Base-by-base conservation (phyloP, 2,888 invertebrate genomes). In the Acanthoscelides obtectus region DNA sequence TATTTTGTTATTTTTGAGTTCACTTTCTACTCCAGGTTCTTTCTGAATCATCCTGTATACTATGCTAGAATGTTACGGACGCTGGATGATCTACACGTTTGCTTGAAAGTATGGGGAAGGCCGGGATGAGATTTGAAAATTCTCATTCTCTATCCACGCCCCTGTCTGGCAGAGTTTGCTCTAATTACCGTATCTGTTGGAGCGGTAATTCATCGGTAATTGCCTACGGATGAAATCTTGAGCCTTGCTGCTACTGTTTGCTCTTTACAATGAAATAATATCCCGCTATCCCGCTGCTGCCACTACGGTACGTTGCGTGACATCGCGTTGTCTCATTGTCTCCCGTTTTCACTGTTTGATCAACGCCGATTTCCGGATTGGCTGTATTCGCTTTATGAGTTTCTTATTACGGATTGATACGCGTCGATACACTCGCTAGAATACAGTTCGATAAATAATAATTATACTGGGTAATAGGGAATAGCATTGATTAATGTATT, bases 141-240 rank as follows among this genome's bases (percentile, higher is more conserved):
- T n/a, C n/a, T n/a, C n/a, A n/a, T n/a, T n/a, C n/a, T n/a, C n/a
- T 12, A 1, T 45, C 17, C 45, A 17, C 45, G 45, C 45, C 45
- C 12, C 45, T 45, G 45, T 17, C 45, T 17, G 1, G 12, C 45
- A 17, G 45, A 45, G 45, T 45, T 45, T 45, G 45, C 45, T 45
- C 20, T 80, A 82, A 83, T 83, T 83, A 83, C 78, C 77, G 79
- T 81, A 82, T 82, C 82, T 82, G 83, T 79, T 83, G 80, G 79
- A 84, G 83, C 84, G 82, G 83, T 83, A 84, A 84, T 83, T 83
- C 80, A 83, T 83, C 80, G 79, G 80, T 82, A 84, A 84, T 83
- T 83, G 83, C 82, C 81, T 83, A 73, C 75, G 71, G 73, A 75
- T 75, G 75, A 73, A 75, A 74, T 75, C 75, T 45, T 45, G 45